Evolutionary conservation across 2,888 invertebrate genomes (phyloP), one percentile per base, ranked within the genome.

Genomic region (Clunio marinus): DNA sequence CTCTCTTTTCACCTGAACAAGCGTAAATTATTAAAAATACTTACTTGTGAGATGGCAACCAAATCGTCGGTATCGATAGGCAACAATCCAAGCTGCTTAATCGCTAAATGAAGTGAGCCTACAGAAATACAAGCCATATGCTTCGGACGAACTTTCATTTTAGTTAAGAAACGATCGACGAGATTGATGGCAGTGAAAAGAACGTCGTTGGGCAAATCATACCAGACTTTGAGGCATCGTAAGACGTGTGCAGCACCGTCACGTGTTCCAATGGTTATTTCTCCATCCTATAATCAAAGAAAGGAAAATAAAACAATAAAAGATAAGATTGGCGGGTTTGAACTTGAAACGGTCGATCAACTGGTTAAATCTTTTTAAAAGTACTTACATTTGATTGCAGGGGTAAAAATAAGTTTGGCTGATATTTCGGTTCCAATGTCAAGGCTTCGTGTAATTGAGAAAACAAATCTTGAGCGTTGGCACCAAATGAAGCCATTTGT

Each of bases 71-170:
- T 81, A 75, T 84, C 82, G 71, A 83, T 81, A 68, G 85, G 79
- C 72, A 83, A 78, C 70, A 81, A 80, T 70, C 83, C 82, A 70
- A 85, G 80, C 69, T 87, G 84, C 75, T 83, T 82, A 73, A 90
- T 87, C 70, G 93, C 92, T 74, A 93, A 84, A 80, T 91, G 88
- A 80, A 93, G 88, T 73, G 92, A 90, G 70, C 92, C 88, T 35
- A 93, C 87, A 15, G 91, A 89, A 77, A 94, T 88, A 80, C 93
- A 93, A 4, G 89, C 89, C 80, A 94, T 86, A 80, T 93, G 92
- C 77, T 90, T 92, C 65, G 89, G 88, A 73, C 81, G 80, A 73
- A 87, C 87, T 80, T 89, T 90, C 89, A 91, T 90, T 77, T 88
- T 89, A 37, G 89, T 88, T 70, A 92, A 80, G 78, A 92, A 92